phyloP scores from a whole-genome alignment of 2,113 vertebrate species.

The Pyxicephalus adspersus region DNA sequence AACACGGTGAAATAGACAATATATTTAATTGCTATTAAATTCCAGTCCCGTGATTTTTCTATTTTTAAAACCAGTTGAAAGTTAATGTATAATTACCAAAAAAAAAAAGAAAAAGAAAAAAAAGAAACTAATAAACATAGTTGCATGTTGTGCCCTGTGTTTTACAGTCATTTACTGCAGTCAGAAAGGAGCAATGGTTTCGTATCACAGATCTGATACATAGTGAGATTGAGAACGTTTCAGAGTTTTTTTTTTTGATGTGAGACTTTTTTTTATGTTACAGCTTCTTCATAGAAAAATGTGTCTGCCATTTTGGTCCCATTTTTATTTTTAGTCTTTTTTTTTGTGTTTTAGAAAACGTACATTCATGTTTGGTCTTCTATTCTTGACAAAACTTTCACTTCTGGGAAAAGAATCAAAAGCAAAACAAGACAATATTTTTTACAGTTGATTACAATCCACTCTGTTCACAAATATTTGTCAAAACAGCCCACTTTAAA shows the following conservation, averaged over 20 bases:
- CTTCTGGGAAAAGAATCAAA: constrained; percentile 77
- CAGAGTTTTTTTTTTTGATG: constrained; percentile 60
- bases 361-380: constrained; percentile 89
- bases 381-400: constrained; percentile 77
- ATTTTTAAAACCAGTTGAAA: constrained; percentile 37
- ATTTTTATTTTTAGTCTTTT: constrained; percentile 56
- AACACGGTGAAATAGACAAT: constrained; percentile 82
- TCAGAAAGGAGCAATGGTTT: constrained; percentile 60
- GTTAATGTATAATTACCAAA: constrained; percentile 58
- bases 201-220: constrained; percentile 58
- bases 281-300: constrained; percentile 67
- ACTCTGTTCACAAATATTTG: constrained; percentile 48
- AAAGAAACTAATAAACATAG: constrained; percentile 68
- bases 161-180: constrained; percentile 64
- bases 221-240: constrained; percentile 58
- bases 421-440: constrained; percentile 73
- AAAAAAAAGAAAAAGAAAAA: constrained; percentile 60
- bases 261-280: constrained; percentile 62
- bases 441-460: constrained; percentile 71
- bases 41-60: constrained; percentile 65
- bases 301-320: constrained; percentile 80
- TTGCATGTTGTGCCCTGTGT: constrained; percentile 65
- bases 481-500: constrained; percentile 64
- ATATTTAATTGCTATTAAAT: constrained; percentile 72
- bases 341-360: constrained; percentile 84